Base-by-base conservation (phyloP, 2,888 invertebrate species). In the Nemotelus nigrinus region DNA sequence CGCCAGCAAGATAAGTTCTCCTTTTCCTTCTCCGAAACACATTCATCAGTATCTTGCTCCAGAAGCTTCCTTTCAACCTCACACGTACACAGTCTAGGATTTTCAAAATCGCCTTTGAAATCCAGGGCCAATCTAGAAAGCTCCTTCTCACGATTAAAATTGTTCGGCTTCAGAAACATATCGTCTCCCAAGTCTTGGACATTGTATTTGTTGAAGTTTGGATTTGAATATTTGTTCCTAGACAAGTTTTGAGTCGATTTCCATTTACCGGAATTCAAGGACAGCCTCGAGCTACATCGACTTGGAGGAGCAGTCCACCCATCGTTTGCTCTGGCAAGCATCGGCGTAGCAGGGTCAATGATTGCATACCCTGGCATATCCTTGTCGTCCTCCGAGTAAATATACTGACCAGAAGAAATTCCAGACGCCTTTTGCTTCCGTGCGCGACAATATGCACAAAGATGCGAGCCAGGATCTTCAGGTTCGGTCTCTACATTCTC, bases 311-410 rank as follows among this genome's bases (percentile, higher is more conserved):
- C 58, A 67, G 82, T 86, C 83, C 85, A 86, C 2, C 86, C 86
- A 63, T 90, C 90, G 84, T 91, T 92, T 6, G 90, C 89, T 79
- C 88, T 84, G 44, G 90, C 83, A 89, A 93, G 89, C 92, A 92
- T 93, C 0, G 92, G 92, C 4, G 91, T 88, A 72, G 90, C 91
- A 0, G 92, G 91, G 79, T 91, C 91, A 55, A 83, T 90, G 44
- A 92, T 91, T 85, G 92, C 91, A 82, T 92, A 92, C 47, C 91
- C 91, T 48, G 74, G 50, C 74, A 74, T 63, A 7, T 88, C 83
- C 48, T 89, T 88, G 79, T 91, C 90, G 82, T 91, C 91, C 83
- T 90, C 90, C 82, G 91, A 91, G 80, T 60, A 74, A 25, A 74
- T 47, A 41, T 74, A 74, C 44, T 74, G 74, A 60, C 74, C 63